Conservation (phyloP, 2,797 vertebrate genomes). For the Malacoctenus gilli region DNA sequence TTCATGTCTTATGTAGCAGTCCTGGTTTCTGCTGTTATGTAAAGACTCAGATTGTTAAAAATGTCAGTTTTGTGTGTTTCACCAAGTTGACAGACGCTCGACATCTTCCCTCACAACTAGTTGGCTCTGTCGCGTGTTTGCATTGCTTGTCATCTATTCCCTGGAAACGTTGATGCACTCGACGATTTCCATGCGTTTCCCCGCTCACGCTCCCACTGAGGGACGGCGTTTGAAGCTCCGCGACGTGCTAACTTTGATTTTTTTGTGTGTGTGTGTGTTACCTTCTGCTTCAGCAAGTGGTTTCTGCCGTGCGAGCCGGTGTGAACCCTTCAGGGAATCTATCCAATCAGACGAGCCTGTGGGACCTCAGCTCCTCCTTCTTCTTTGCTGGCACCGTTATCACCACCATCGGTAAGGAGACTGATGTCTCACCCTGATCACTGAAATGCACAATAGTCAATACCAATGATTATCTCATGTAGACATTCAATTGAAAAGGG, state of each 20-base stretch:
- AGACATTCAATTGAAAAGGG: too few relatives aligned
- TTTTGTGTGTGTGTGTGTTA: not conserved
- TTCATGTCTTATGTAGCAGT: too few relatives aligned
- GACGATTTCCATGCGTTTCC: slow-evolving; percentile 2
- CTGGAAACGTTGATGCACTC: slow-evolving; percentile 10
- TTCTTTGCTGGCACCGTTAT: slow-evolving; percentile 99
- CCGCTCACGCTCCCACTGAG: slow-evolving; percentile 8
- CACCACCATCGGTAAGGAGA: slow-evolving; percentile 95
- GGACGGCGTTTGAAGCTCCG: not conserved
- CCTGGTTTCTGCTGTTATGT: too few relatives aligned
- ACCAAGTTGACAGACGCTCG: slow-evolving; percentile 3
- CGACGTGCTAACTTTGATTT: slow-evolving; percentile 16
- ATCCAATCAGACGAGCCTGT: slow-evolving; percentile 93
- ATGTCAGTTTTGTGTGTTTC: not conserved
- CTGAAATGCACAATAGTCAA: not conserved
- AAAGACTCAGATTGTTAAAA: not conserved
- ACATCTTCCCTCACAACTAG: slow-evolving; percentile 14
- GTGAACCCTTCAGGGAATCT: slow-evolving; percentile 94
- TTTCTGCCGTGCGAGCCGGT: slow-evolving; percentile 92
- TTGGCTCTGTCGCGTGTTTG: slow-evolving; percentile 29
- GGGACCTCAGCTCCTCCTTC: slow-evolving; percentile 98
- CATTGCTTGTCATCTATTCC: slow-evolving; percentile 14
- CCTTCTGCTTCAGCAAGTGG: slow-evolving; percentile 88
- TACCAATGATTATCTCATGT: too few relatives aligned
- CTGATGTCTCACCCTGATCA: not conserved